A percentile compares a stretch with the other conserved stretches of the same genome.
Conservation (phyloP, 2,888 invertebrate genomes). For the Pollenia amentaria region DNA sequence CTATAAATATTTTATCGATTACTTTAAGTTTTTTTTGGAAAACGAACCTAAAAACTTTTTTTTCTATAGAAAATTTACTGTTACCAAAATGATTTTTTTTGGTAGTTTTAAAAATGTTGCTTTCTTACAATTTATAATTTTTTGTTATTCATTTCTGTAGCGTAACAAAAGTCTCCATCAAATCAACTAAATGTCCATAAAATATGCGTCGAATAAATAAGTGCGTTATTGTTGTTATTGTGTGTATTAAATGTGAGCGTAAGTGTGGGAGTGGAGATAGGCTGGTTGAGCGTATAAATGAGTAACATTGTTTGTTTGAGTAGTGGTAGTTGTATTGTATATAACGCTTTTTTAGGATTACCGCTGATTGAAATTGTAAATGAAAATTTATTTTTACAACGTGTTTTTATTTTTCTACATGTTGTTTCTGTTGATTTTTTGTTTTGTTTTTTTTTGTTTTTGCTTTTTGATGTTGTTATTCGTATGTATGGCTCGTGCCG, state of each 20-base stretch:
- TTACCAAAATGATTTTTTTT: too few relatives aligned
- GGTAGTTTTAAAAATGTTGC: too few relatives aligned
- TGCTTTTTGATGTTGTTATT: constrained; percentile 7
- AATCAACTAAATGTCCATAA: constrained; percentile 73
- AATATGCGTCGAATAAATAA: constrained; percentile 63
- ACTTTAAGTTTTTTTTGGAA: too few relatives aligned
- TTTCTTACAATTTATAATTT: too few relatives aligned
- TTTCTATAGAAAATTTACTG: too few relatives aligned
- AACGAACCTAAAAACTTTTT: too few relatives aligned
- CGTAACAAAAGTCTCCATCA: constrained; percentile 62
- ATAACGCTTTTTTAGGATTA: constrained; percentile 78
- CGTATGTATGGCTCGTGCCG: constrained; percentile 39
- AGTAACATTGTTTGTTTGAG: neutral
- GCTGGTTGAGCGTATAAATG: neutral
- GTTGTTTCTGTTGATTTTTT: constrained; percentile 35
- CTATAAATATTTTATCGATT: too few relatives aligned
- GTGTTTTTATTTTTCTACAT: constrained; percentile 71
- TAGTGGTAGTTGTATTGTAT: constrained; percentile 7
- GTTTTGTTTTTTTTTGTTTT: constrained; percentile 52
- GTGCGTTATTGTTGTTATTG: too few relatives aligned
- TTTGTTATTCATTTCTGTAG: neutral
- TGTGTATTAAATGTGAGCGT: constrained; percentile 35
- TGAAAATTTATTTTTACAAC: constrained; percentile 82
- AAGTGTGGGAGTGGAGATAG: constrained; percentile 20
- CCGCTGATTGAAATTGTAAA: constrained; percentile 84